Base-by-base conservation (phyloP, 2,888 invertebrate genomes). In the Listrodromus nycthemerus region DNA sequence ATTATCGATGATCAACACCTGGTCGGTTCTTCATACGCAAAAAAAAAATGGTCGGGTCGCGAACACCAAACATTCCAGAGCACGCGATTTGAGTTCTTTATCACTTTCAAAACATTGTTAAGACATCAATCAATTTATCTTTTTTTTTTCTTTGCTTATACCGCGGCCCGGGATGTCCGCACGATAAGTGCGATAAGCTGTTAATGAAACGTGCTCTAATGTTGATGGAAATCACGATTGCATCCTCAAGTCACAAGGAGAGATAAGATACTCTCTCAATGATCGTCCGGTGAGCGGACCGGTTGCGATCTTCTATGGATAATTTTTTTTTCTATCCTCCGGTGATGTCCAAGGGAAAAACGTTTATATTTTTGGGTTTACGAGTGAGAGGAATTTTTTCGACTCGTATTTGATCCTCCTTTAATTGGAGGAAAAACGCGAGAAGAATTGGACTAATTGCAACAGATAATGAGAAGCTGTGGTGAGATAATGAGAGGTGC, bases 1-100 rank as follows among this genome's bases (percentile, higher is more conserved):
- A 73, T 73, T 61, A 73, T 73, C 73, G 73, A 30, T 73, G 61
- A 8, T 33, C 50, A 61, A 61, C 55, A 58, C 19, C 27, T 27
- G 45, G n/a, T 10, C 55, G 73, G 21, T 27, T 58, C 6, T 24
- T 41, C 10, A 16, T 10, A 45, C 61, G 61, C 61, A 45, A 45
- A 55, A 71, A 73, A 24, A 27, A 19, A 0, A 55, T 21, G 19
- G 37, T 37, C 55, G 37, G 37, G 19, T 10, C 52, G 4, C 19
- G 33, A 33, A 21, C 8, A 19, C 3, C 8, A 8, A 50, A 30
- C 55, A 71, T 55, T 55, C 45, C 71, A 24, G 41, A 41, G n/a
- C 58, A 21, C 7, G 27, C 41, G 3, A 1, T 24, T 27, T 24
- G 6, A 37, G 13, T 21, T 58, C 24, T 27, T 58, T 58, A 58